Evolutionary conservation across 2,797 vertebrate genomes (phyloP).

Genomic region (Leptodactylus fallax): DNA sequence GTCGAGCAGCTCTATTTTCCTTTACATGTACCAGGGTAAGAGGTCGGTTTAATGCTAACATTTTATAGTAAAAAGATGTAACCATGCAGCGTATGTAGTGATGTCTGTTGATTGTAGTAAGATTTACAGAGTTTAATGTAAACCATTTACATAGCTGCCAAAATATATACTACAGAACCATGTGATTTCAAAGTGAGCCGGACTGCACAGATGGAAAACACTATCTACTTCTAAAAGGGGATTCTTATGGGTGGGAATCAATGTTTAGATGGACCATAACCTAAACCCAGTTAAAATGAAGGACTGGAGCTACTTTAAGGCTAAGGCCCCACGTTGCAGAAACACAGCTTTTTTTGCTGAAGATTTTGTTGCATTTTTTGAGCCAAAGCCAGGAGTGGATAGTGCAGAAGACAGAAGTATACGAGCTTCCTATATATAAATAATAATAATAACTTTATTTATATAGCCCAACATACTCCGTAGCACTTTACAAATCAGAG

Average conservation of each 20-base stretch:
- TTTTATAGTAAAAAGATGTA: constrained; percentile 31
- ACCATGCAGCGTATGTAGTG: background rate
- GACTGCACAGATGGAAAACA: background rate
- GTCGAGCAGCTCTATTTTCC: background rate
- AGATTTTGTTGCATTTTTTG: too few species aligned
- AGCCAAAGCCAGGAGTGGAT: too few species aligned
- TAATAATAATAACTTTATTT: too few species aligned
- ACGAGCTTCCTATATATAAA: too few species aligned
- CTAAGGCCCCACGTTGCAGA: too few species aligned
- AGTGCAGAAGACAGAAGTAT: too few species aligned
- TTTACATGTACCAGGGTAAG: constrained; percentile 18
- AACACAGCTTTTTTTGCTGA: too few species aligned
- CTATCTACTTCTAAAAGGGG: background rate
- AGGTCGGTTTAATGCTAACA: constrained; percentile 17
- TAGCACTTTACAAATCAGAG: too few species aligned
- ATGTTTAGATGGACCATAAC: background rate
- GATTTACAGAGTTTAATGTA: constrained; percentile 26
- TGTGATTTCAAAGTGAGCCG: constrained; percentile 5
- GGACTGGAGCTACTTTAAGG: too few species aligned
- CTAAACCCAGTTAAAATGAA: too few species aligned
- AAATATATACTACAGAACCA: background rate
- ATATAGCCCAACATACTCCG: too few species aligned
- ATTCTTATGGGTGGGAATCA: background rate
- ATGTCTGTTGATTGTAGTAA: background rate
- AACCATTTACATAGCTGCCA: constrained; percentile 1